Percentiles rank a stretch among this genome's conserved stretches.
Conservation (phyloP, 2,113 vertebrate species). For the Dipodomys stephensi region DNA sequence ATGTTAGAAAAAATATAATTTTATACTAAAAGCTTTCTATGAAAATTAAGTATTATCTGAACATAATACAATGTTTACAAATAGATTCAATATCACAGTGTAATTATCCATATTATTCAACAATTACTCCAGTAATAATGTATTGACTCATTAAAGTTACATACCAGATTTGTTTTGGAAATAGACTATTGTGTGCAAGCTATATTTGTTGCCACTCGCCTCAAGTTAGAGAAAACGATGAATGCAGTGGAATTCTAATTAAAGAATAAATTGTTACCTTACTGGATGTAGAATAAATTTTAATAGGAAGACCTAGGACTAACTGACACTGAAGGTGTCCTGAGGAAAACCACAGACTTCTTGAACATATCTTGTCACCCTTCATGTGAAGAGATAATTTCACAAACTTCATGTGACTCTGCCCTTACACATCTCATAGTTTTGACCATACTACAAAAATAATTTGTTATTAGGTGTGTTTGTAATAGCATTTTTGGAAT, state of each 20-base stretch:
- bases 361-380: rapidly evolving
- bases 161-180: not conserved
- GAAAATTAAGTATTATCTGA: not conserved
- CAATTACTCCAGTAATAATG: not conserved
- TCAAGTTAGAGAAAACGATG: not conserved
- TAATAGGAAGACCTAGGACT: not conserved
- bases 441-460: not conserved
- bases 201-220: not conserved
- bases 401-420: not conserved
- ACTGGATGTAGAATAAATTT: not conserved
- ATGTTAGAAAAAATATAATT: not conserved
- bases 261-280: not conserved
- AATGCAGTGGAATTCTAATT: not conserved
- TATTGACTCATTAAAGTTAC: not conserved
- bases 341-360: not conserved
- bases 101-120: no score
- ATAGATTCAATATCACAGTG: not conserved
- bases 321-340: not conserved
- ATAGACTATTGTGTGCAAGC: not conserved
- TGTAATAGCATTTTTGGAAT: not conserved
- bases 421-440: not conserved
- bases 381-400: not conserved
- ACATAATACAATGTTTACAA: not conserved
- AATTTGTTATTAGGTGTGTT: not conserved
- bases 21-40: not conserved